These are phyloP conservation scores for Formicarius rufipectus DNA, from an alignment of 2,113 vertebrate species.

Conservation along the genomic window DNA sequence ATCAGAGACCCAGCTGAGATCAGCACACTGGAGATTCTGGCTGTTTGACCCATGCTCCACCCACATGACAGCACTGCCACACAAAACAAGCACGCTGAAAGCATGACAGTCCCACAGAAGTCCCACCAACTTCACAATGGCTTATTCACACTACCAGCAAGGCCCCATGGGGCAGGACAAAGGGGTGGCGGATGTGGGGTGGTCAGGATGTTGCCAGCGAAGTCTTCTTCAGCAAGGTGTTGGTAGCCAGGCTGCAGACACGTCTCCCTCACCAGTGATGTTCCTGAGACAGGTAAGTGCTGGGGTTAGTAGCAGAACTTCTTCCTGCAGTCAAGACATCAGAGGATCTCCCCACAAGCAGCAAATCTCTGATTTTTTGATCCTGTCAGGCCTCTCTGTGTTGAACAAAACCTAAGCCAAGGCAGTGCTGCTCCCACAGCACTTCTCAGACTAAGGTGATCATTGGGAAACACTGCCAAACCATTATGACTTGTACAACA, in stretches of 20 bases:
- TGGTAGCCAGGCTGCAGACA: not conserved
- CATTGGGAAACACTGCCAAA: not conserved
- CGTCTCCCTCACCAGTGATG: not conserved
- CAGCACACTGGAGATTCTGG: not conserved
- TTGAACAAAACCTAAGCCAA: not conserved
- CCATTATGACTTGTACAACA: not conserved
- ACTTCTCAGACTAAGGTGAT: not conserved
- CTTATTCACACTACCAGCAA: not conserved
- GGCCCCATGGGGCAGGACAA: not conserved
- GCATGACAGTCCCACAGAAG: not conserved
- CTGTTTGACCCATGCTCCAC: slow-evolving; percentile 1
- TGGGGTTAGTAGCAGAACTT: slow-evolving; percentile 8
- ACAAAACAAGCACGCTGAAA: slow-evolving; percentile 10
- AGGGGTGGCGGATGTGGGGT: not conserved
- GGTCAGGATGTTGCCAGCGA: not conserved
- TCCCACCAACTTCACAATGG: not conserved
- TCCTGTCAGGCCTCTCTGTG: not conserved
- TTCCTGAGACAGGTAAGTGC: slow-evolving; percentile 32
- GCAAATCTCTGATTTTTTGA: not conserved
- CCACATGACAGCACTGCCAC: not conserved
- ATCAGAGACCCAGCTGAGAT: slow-evolving; percentile 25
- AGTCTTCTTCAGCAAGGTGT: not conserved
- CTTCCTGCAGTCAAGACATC: not conserved
- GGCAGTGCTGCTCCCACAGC: not conserved
- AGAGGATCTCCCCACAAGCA: not conserved